Percentiles rank a stretch among this genome's conserved stretches.
phyloP scores from a whole-genome alignment of 2,113 vertebrate species.

The Pterocles orientalis region DNA sequence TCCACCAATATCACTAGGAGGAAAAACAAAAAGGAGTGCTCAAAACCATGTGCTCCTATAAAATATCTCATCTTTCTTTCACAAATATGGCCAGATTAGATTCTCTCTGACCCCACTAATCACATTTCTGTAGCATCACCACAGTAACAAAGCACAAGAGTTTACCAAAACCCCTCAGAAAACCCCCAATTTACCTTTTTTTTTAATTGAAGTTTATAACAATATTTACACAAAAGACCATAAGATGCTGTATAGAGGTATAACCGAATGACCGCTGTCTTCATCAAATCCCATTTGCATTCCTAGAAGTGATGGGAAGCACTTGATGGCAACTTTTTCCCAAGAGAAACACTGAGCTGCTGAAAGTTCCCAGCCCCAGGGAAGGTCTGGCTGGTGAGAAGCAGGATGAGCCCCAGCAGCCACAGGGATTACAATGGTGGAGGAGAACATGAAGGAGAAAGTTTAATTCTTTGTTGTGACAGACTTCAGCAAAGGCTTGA shows the following conservation, averaged over 20 bases:
- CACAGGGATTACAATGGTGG: not conserved
- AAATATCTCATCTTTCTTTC: not conserved
- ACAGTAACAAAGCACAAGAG: not conserved
- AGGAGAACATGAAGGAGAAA: not conserved
- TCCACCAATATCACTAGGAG: not conserved
- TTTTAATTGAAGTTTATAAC: not conserved
- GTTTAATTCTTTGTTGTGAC: not conserved
- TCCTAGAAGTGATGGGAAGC: not conserved
- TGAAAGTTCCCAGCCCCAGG: not conserved
- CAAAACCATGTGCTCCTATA: not conserved
- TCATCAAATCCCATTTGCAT: not conserved
- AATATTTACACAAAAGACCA: not conserved
- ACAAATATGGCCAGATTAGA: not conserved
- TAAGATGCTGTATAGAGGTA: not conserved
- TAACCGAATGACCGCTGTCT: not conserved
- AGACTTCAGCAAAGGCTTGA: not conserved
- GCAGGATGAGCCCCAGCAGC: not conserved
- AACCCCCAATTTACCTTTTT: not conserved
- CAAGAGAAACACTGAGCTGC: not conserved
- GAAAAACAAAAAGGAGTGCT: not conserved
- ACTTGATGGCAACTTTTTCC: not conserved
- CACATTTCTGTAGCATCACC: not conserved
- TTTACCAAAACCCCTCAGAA: not conserved
- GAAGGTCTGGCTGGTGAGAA: not conserved
- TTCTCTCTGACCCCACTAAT: not conserved